phyloP scores from a whole-genome alignment of 1,140 invertebrate species.

The Nasonia giraulti region DNA sequence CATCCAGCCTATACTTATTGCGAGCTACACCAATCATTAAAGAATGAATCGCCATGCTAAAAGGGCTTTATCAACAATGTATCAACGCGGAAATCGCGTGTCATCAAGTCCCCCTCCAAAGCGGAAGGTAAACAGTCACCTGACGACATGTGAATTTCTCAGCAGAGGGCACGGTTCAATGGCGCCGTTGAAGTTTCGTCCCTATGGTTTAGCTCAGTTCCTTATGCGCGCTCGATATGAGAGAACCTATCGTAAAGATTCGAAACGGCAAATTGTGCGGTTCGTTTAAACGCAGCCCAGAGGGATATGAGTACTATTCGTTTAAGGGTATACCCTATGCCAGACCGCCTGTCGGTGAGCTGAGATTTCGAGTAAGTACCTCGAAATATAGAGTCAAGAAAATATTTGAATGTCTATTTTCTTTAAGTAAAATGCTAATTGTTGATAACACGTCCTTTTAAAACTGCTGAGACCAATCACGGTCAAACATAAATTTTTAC shows the following conservation, averaged over 20 bases:
- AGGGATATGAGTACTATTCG: slow-evolving; percentile 51
- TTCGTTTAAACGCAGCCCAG: slow-evolving; percentile 6
- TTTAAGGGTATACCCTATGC: slow-evolving; percentile 59
- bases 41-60: not conserved
- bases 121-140: not conserved
- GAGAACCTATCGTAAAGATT: slow-evolving; percentile 39
- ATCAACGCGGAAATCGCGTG: not conserved
- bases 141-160: not conserved
- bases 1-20: not conserved
- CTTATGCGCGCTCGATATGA: slow-evolving; percentile 22
- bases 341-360: slow-evolving; percentile 53
- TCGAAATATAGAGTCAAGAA: not conserved
- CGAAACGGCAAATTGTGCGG: slow-evolving; percentile 30
- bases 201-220: slow-evolving; percentile 13
- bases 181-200: not conserved
- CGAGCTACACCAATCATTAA: no score
- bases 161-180: not conserved
- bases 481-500: no score
- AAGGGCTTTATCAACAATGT: not conserved
- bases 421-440: no score
- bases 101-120: slow-evolving; percentile 1
- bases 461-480: no score
- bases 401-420: no score
- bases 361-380: slow-evolving; percentile 54
- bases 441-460: no score